Base-by-base conservation (phyloP, 1,140 invertebrate species). In the Cryptotermes secundus region DNA sequence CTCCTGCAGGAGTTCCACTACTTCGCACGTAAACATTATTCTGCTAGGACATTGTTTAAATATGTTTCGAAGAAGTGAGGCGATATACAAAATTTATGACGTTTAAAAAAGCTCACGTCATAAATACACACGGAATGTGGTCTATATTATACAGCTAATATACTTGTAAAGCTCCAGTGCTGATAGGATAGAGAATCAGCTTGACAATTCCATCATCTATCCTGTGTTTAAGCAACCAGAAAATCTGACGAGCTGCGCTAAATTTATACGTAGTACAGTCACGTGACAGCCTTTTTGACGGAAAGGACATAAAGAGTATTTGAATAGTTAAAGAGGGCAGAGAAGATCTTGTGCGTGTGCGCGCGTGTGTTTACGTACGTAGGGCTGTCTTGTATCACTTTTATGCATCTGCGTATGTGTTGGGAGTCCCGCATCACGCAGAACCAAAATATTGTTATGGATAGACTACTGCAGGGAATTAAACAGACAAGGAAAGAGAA, bases 281-380 rank as follows among this genome's bases (percentile, higher is more conserved):
- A 72, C 59, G 59, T 72, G 59, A 72, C 26, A 14, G n/a, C 14
- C 26, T 72, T n/a, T 26, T 72, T 72, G 31, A 72, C 59, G n/a
- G n/a, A n/a, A 72, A 72, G 59, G 59, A 72, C 59, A 72, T 72
- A 26, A 72, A 72, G 59, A 72, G 59, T 31, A 72, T 72, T 72
- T 72, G 59, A 72, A 72, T 72, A 72, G 59, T 72, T 72, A 72
- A 72, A 31, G 59, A 72, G 59, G 59, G 59, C 14, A 26, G 26
- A n/a, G 59, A 49, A 49, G 14, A 72, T 72, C 59, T 72, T 72
- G 59, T 16, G 14, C 2, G n/a, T 7, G 10, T 72, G 59, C 19
- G 6, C 19, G 19, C 19, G 53, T 59, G 53, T 26, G n/a, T n/a
- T n/a, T n/a, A n/a, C n/a, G n/a, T n/a, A n/a, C n/a, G n/a, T n/a